Conservation (phyloP, 2,888 invertebrate species). For the Brachyptera risi region DNA sequence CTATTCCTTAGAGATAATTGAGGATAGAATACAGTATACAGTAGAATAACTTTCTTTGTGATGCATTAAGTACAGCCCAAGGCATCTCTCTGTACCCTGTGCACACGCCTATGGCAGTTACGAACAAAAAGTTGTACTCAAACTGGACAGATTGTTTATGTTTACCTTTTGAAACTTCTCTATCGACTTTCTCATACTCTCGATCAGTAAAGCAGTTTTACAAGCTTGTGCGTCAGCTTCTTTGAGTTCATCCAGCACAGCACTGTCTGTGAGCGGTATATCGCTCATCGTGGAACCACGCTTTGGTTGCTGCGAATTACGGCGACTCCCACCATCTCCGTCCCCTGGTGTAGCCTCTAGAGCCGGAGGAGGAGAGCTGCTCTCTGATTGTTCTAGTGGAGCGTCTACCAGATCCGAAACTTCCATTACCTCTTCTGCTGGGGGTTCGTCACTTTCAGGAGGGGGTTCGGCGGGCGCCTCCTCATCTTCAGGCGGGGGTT, state of each 20-base stretch:
- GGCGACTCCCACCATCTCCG: not conserved
- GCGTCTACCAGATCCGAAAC: not conserved
- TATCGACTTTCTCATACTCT: slow-evolving; percentile 44
- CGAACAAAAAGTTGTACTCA: too few species aligned
- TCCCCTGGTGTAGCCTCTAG: not conserved
- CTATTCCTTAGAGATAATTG: too few species aligned
- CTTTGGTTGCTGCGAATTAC: slow-evolving; percentile 1
- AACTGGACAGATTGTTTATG: too few species aligned
- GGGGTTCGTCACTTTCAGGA: not conserved
- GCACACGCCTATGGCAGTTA: too few species aligned
- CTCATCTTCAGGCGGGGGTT: too few species aligned
- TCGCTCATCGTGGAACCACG: slow-evolving; percentile 36
- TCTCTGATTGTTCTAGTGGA: not conserved
- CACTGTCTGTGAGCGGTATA: slow-evolving; percentile 39
- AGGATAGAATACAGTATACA: too few species aligned
- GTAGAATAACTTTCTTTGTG: too few species aligned
- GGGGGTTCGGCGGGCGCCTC: not conserved
- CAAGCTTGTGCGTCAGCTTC: slow-evolving; percentile 48
- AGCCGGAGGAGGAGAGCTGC: not conserved
- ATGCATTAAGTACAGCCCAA: too few species aligned
- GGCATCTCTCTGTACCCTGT: too few species aligned
- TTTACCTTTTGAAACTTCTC: slow-evolving; percentile 43
- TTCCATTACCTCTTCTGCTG: not conserved
- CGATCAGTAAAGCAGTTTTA: slow-evolving; percentile 47
- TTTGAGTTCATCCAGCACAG: slow-evolving; percentile 46